Conservation (phyloP, 2,797 vertebrate genomes). For the Neostethus bicornis region DNA sequence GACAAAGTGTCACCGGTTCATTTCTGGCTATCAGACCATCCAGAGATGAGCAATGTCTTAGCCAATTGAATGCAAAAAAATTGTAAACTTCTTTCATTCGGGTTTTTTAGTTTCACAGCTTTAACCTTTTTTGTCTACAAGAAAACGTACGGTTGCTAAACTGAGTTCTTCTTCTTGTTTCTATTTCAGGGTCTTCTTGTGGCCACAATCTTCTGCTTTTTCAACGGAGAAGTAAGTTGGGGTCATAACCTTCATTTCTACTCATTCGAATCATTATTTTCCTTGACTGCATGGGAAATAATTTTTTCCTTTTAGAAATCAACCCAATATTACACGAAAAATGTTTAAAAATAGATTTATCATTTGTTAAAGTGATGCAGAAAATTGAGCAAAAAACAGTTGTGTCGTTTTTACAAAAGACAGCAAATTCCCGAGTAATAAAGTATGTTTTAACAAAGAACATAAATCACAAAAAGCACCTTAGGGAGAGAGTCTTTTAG, state of each 20-base stretch:
- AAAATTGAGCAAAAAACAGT: too few species aligned
- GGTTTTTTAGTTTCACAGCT: not conserved
- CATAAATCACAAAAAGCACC: too few species aligned
- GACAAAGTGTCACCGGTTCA: slow-evolving; percentile 48
- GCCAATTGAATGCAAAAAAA: slow-evolving; percentile 40
- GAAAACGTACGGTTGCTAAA: not conserved
- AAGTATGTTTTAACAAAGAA: too few species aligned
- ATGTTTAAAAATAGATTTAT: too few species aligned
- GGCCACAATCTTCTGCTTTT: slow-evolving; percentile 99
- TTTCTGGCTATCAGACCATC: slow-evolving; percentile 13
- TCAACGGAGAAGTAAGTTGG: slow-evolving; percentile 93
- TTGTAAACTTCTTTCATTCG: slow-evolving; percentile 18
- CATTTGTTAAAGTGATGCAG: too few species aligned
- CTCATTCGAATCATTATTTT: too few species aligned
- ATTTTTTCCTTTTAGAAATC: too few species aligned
- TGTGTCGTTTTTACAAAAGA: too few species aligned
- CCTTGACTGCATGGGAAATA: too few species aligned
- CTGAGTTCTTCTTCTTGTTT: slow-evolving; percentile 42
- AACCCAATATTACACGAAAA: too few species aligned
- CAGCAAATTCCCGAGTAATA: too few species aligned
- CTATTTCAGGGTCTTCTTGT: slow-evolving; percentile 92
- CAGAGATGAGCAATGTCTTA: slow-evolving; percentile 10
- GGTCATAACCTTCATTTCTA: slow-evolving; percentile 19
- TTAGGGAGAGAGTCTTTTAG: too few species aligned
- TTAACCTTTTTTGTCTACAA: not conserved